phyloP scores from a whole-genome alignment of 2,113 vertebrate genomes.

The Rhinolophus ferrumequinum region DNA sequence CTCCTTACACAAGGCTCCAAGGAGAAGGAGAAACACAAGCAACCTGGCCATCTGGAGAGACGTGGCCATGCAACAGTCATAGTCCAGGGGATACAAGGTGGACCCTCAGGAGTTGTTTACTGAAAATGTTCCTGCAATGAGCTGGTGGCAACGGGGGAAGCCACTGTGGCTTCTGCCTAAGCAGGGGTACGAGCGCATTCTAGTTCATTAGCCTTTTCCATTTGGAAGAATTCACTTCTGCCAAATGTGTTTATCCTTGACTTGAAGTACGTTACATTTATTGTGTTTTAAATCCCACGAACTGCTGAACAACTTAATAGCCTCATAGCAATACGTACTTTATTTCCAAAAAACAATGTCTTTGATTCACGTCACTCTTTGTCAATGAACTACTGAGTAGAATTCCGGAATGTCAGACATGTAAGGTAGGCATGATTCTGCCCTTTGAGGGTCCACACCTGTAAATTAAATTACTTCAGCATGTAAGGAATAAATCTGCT shows the following conservation, averaged over 20 bases:
- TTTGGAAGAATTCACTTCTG: neutral
- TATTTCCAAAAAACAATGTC: neutral
- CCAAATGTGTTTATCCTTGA: neutral
- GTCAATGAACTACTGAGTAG: neutral
- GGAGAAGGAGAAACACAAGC: neutral
- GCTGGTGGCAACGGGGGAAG: neutral
- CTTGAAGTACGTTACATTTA: neutral
- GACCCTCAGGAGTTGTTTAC: neutral
- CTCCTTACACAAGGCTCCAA: neutral
- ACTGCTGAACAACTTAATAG: neutral
- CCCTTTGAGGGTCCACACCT: neutral
- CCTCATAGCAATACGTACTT: neutral
- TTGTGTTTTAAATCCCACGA: neutral
- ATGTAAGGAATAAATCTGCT: neutral
- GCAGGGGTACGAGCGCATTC: neutral
- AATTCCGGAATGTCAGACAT: neutral
- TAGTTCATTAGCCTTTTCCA: neutral
- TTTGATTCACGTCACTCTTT: neutral
- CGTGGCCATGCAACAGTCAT: accelerated
- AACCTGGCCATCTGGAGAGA: neutral
- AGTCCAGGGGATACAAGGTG: neutral
- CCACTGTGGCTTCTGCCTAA: neutral
- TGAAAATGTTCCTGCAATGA: neutral
- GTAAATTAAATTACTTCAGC: neutral
- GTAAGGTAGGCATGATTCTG: neutral